Evolutionary conservation across 2,888 invertebrate genomes (phyloP).

Genomic region (Priocnemis perturbator): DNA sequence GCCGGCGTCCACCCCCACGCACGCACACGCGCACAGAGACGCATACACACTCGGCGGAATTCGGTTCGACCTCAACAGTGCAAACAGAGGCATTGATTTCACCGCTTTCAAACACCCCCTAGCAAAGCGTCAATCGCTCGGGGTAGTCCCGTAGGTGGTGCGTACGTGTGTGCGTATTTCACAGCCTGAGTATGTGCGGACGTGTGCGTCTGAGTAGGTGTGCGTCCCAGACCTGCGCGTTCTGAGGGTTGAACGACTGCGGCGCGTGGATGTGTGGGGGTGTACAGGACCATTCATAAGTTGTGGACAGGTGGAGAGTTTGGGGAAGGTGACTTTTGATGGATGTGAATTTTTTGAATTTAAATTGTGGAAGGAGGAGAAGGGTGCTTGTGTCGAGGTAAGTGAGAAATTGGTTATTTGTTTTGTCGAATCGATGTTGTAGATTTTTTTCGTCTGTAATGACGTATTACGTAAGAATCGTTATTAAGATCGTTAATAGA

Average conservation of each 20-base stretch:
- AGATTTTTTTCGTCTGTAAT: no score
- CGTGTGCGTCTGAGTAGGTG: conserved; percentile 16
- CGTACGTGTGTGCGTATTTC: conserved; percentile 40
- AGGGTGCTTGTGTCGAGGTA: no score
- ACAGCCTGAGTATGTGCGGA: no score
- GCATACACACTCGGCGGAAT: conserved; percentile 63
- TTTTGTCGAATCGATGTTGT: no score
- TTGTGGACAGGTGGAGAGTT: not conserved
- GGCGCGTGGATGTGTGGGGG: no score
- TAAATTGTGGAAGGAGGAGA: no score
- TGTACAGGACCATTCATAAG: no score
- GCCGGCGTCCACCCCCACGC: conserved; percentile 1
- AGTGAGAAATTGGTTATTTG: no score
- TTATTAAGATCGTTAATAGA: no score
- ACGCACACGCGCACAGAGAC: conserved; percentile 31
- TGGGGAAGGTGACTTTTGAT: no score
- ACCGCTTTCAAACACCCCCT: conserved; percentile 72
- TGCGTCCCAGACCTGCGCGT: conserved; percentile 61
- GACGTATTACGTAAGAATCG: no score
- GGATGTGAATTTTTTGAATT: no score
- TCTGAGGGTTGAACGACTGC: conserved; percentile 30
- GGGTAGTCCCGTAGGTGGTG: conserved; percentile 45
- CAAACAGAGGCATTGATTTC: conserved; percentile 75
- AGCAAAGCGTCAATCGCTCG: conserved; percentile 64
- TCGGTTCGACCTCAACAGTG: conserved; percentile 73